Evolutionary conservation across 2,113 vertebrate species (phyloP).

Genomic region (Psettodes erumei): DNA sequence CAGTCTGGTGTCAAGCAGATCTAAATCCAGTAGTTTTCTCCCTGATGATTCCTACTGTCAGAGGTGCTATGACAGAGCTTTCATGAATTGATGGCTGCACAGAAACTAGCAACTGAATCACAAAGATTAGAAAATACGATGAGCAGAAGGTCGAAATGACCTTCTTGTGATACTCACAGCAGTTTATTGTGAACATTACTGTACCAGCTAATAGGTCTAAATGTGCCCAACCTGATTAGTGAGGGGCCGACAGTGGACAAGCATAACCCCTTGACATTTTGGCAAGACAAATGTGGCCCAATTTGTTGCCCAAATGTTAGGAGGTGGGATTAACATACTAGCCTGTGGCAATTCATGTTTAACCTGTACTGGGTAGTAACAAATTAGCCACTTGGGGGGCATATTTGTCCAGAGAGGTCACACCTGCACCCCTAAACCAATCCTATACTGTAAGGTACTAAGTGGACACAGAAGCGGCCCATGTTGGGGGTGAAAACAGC

Average conservation of each 20-base stretch:
- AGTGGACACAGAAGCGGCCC: not conserved
- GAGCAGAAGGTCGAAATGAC: conserved; percentile 16
- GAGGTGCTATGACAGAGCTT: not conserved
- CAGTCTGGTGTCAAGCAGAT: conserved; percentile 64
- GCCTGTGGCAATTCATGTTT: conserved; percentile 22
- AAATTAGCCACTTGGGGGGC: conserved; percentile 3
- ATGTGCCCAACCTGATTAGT: conserved; percentile 1
- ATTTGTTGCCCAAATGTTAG: conserved; percentile 52
- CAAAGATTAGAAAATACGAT: conserved; percentile 8
- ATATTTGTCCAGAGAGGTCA: conserved; percentile 4
- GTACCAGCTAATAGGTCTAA: conserved; percentile 10
- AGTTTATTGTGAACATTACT: conserved; percentile 4
- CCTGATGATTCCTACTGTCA: conserved; percentile 36
- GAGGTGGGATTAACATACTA: conserved; percentile 22
- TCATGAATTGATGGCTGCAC: not conserved
- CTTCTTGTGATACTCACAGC: conserved; percentile 6
- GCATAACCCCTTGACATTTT: conserved; percentile 39
- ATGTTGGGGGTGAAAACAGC: not conserved
- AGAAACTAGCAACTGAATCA: not conserved
- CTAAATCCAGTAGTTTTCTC: conserved; percentile 32
- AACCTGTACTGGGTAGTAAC: conserved; percentile 11
- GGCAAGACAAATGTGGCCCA: conserved; percentile 15
- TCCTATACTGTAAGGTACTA: not conserved
- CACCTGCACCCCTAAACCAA: not conserved
- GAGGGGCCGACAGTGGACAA: conserved; percentile 10